phyloP scores from a whole-genome alignment of 2,797 vertebrate species.

The Tadarida brasiliensis region DNA sequence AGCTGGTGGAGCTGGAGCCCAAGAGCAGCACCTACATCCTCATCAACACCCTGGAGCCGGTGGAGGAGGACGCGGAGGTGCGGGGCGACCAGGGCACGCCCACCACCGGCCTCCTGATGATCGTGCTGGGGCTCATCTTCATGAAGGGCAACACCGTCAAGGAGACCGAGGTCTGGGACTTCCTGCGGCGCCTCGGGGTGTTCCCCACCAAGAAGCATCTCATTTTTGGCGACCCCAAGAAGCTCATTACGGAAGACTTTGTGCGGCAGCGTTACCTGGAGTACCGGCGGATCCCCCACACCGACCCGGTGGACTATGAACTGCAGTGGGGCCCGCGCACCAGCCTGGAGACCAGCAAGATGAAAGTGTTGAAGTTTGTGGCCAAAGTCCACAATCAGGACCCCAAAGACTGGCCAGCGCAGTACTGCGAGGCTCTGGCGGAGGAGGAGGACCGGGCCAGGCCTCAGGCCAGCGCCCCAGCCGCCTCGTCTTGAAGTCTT shows the following conservation, averaged over 20 bases:
- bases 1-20: conserved; percentile 92
- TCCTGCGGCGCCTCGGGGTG: conserved; percentile 90
- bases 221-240: conserved; percentile 93
- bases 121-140: conserved; percentile 93
- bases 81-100: conserved; percentile 86
- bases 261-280: conserved; percentile 95
- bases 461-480: not conserved
- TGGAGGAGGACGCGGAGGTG: conserved; percentile 79
- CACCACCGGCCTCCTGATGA: conserved; percentile 91
- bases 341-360: conserved; percentile 91
- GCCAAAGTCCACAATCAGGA: conserved; percentile 89
- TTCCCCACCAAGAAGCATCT: conserved; percentile 90
- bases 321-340: conserved; percentile 93
- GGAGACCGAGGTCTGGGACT: conserved; percentile 91
- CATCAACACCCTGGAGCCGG: conserved; percentile 88
- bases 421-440: conserved; percentile 79
- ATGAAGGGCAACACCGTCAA: conserved; percentile 93
- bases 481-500: not conserved
- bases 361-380: conserved; percentile 92
- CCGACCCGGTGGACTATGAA: conserved; percentile 91
- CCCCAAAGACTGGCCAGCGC: conserved; percentile 79
- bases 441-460: conserved; percentile 74
- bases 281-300: conserved; percentile 91
- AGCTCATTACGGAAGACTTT: conserved; percentile 94
- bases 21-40: conserved; percentile 92